Base-by-base conservation (phyloP, 1,140 invertebrate genomes). In the Hycleus cichorii region DNA sequence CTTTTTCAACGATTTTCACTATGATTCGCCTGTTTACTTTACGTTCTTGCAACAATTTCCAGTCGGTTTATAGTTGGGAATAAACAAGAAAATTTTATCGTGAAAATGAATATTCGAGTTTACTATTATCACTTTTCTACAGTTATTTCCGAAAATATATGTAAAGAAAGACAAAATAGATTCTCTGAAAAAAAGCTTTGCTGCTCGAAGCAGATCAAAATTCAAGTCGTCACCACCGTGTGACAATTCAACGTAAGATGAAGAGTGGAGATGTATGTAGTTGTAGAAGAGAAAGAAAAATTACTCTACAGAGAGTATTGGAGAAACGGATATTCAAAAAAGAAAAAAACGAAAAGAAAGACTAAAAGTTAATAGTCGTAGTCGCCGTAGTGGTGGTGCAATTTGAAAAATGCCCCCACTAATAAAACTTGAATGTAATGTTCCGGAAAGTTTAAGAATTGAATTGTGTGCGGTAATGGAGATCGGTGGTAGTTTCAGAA, bases 381-480 rank as follows among this genome's bases (percentile, higher is more conserved):
- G 57, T 11, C n/a, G 45, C 32, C 32, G 32, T 32, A 4, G 32
- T 32, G 4, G 4, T 32, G 32, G 32, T 32, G 32, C 32, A 32
- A 32, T 43, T 46, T 57, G 40, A 56, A 60, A 60, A 56, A 60
- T 32, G 42, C 46, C 27, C 18, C 39, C 4, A 26, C 7, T 32
- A 32, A 32, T 32, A 32, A 32, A 32, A 32, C 32, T 32, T 32
- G 32, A 32, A 32, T 32, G 12, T 40, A 61, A 58, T 58, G 49
- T 24, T 12, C 46, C 32, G 42, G 27, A 57, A 58, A 51, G 43
- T 58, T 61, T 57, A 58, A 54, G 47, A 58, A 48, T 49, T 46
- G 57, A 58, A 49, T 55, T 54, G 43, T 45, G 49, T 32, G 7
- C 32, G 7, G 32, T 32, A 32, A 32, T 32, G 32, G 32, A 4